Base-by-base conservation (phyloP, 2,113 vertebrate species). In the Bothrops jararaca region DNA sequence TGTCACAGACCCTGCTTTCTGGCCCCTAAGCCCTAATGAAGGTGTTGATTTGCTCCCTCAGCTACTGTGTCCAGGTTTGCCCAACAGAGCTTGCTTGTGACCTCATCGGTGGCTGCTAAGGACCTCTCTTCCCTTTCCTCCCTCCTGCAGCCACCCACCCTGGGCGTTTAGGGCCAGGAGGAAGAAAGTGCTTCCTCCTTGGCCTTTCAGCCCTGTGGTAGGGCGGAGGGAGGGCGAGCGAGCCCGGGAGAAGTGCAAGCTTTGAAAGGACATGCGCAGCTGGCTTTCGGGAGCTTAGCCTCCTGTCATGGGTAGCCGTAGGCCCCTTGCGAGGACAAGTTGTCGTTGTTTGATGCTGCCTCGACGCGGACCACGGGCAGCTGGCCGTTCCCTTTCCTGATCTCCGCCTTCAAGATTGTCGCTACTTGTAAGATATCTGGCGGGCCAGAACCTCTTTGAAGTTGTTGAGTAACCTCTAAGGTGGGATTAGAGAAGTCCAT, bases 121-220 rank as follows among this genome's bases (percentile, higher is more conserved):
- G 88, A 6, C 48, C 87, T 42, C 86, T 29, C 92, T 56, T 52
- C 87, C 89, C 52, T 80, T 86, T 48, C 94, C 95, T 95, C 90
- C 96, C 93, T 90, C 96, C 96, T 26, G 48, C 87, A 42, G 56
- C 87, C 90, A 87, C 96, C 97, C 97, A 95, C 94, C 97, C 92
- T 96, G 97, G 96, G 96, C 97, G 96, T 96, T 95, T 96, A 96
- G 94, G 97, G 95, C 94, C 95, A 93, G 97, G 90, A 95, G 97
- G 90, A 95, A 95, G 96, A 96, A 93, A 96, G 89, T 90, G 93
- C 95, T 95, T 96, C 97, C 96, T 97, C 97, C 96, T n/a, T 97
- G 95, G 95, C 95, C 95, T n/a, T n/a, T 96, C 94, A 95, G 96
- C 97, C 95, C 96, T 95, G n/a, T 96, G 98, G 98, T 98, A 97